phyloP scores from a whole-genome alignment of 2,888 invertebrate species.

The Aleiodes testaceus region DNA sequence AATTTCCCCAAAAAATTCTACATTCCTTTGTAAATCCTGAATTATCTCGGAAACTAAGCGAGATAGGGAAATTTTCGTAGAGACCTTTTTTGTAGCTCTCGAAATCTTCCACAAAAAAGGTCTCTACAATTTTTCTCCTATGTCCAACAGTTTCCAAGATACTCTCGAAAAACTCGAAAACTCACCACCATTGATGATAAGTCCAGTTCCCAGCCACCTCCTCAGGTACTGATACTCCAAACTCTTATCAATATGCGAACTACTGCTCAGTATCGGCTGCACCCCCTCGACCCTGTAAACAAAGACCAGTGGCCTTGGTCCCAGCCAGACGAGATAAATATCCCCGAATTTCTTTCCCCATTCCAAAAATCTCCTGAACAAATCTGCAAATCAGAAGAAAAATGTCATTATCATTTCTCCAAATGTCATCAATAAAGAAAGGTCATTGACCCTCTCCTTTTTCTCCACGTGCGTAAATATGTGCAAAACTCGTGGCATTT shows the following conservation, averaged over 20 bases:
- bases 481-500: too few relatives aligned
- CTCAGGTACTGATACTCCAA: conserved; percentile 67
- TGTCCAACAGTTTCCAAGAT: too few relatives aligned
- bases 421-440: too few relatives aligned
- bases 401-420: neutral
- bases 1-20: too few relatives aligned
- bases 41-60: too few relatives aligned
- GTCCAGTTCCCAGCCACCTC: conserved; percentile 69
- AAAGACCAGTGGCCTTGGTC: conserved; percentile 68
- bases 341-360: conserved; percentile 67
- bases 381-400: conserved; percentile 59
- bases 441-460: too few relatives aligned
- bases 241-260: conserved; percentile 69
- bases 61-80: too few relatives aligned
- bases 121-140: too few relatives aligned
- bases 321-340: conserved; percentile 69
- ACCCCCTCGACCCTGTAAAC: conserved; percentile 65
- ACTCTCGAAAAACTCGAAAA: neutral
- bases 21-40: too few relatives aligned
- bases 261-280: conserved; percentile 68
- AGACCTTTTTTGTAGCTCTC: too few relatives aligned
- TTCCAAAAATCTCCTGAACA: conserved; percentile 63
- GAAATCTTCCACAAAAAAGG: too few relatives aligned
- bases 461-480: too few relatives aligned
- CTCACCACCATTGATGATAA: conserved; percentile 68